phyloP scores from a whole-genome alignment of 2,797 vertebrate species.

The Etheostoma perlongum region DNA sequence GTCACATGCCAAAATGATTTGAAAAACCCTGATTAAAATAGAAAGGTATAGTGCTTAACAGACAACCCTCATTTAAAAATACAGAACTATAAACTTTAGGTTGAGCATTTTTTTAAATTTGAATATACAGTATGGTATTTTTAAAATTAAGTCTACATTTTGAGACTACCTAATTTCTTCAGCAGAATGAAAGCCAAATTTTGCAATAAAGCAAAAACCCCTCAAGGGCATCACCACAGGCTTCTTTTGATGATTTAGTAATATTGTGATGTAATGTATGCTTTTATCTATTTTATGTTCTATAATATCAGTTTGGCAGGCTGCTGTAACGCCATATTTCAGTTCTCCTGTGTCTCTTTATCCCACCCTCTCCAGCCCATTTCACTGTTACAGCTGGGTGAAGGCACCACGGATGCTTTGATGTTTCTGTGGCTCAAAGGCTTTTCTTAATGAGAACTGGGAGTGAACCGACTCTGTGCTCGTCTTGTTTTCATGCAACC shows the following conservation, averaged over 20 bases:
- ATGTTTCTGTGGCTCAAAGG: conserved; percentile 78
- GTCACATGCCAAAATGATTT: background rate
- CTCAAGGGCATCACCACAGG: conserved; percentile 28
- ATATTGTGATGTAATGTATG: conserved; percentile 57
- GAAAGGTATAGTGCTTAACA: background rate
- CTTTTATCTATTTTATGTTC: conserved; percentile 69
- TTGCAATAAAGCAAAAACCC: conserved; percentile 44
- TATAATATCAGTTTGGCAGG: conserved; percentile 51
- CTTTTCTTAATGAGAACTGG: conserved; percentile 76
- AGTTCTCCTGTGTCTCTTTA: conserved; percentile 68
- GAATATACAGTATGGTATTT: background rate
- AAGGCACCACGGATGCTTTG: conserved; percentile 73
- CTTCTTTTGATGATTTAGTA: conserved; percentile 62
- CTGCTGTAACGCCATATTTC: conserved; percentile 71
- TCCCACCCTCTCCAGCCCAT: conserved; percentile 64
- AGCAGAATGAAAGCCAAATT: conserved; percentile 22
- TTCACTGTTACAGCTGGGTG: conserved; percentile 70
- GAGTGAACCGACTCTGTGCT: conserved; percentile 64
- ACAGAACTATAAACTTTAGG: background rate
- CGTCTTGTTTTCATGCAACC: conserved; percentile 59
- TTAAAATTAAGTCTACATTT: conserved; percentile 4
- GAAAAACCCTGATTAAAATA: background rate
- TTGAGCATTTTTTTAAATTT: conserved; percentile 5
- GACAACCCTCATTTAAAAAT: background rate
- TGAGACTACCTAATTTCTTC: conserved; percentile 12